Evolutionary conservation across 35 echinoderm and acorn worm genomes (phyloP).

Genomic region (Hemicentrotus pulcherrimus): DNA sequence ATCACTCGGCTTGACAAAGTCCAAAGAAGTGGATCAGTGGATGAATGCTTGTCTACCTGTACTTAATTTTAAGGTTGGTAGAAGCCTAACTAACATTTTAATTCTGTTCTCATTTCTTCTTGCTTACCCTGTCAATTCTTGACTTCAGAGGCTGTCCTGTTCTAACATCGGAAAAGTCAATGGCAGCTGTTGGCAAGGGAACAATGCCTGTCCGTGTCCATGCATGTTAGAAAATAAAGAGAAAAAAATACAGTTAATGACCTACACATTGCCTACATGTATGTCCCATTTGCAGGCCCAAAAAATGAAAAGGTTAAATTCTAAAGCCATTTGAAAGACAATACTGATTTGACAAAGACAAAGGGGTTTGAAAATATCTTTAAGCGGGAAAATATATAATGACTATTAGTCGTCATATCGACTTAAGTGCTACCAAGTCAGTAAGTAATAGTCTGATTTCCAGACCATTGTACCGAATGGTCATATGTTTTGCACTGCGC

Average conservation of each 20-base stretch:
- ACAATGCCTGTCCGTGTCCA: conserved; percentile 63
- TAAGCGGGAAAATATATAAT: too few relatives aligned
- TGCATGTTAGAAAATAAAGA: neutral
- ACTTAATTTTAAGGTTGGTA: too few relatives aligned
- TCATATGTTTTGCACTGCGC: too few relatives aligned
- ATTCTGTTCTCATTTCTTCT: neutral
- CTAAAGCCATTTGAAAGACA: too few relatives aligned
- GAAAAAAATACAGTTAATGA: neutral
- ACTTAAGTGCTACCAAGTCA: too few relatives aligned
- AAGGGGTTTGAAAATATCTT: too few relatives aligned
- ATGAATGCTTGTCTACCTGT: neutral
- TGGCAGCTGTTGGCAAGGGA: conserved; percentile 62
- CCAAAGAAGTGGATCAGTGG: neutral
- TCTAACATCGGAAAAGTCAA: conserved; percentile 76
- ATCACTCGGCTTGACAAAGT: too few relatives aligned
- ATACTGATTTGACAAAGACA: too few relatives aligned
- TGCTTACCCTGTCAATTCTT: conserved; percentile 65
- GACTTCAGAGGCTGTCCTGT: conserved; percentile 65
- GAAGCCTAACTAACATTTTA: neutral
- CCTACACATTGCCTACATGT: neutral
- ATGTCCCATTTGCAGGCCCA: neutral
- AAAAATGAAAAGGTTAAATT: too few relatives aligned
- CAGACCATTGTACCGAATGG: too few relatives aligned
- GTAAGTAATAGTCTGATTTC: too few relatives aligned
- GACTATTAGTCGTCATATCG: too few relatives aligned